These are phyloP conservation scores for Drosophila saltans DNA, from an alignment of 1,140 invertebrate species.

Conservation along the genomic window DNA sequence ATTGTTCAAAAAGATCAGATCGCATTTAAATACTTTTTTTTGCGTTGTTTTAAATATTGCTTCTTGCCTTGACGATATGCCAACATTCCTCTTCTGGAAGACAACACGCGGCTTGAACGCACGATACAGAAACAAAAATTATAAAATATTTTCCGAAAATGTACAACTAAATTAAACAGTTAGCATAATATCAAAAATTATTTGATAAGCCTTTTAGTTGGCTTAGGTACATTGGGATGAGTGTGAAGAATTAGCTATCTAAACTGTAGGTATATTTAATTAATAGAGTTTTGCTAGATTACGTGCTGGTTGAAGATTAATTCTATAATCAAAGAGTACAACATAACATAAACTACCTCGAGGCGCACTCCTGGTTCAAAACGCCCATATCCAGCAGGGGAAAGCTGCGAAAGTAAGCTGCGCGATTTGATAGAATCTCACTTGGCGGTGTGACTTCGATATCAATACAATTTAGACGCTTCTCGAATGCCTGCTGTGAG, in stretches of 20 bases:
- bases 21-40: neutral
- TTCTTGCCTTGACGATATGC: neutral
- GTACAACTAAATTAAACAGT: slow-evolving; percentile 30
- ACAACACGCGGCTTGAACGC: neutral
- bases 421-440: slow-evolving; percentile 88
- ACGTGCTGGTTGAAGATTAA: slow-evolving; percentile 32
- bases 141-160: neutral
- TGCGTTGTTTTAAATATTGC: neutral
- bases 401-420: slow-evolving; percentile 90
- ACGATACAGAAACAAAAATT: neutral
- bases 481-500: slow-evolving; percentile 88
- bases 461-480: slow-evolving; percentile 89
- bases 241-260: slow-evolving; percentile 23
- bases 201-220: slow-evolving; percentile 1
- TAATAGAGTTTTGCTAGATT: slow-evolving; percentile 10
- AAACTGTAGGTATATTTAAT: slow-evolving; percentile 1
- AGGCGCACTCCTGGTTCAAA: slow-evolving; percentile 90
- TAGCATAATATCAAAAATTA: slow-evolving; percentile 47
- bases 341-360: slow-evolving; percentile 83
- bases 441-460: slow-evolving; percentile 90
- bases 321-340: slow-evolving; percentile 18
- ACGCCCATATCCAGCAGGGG: slow-evolving; percentile 90
- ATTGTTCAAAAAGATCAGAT: no score
- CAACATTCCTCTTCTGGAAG: neutral
- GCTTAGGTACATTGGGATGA: slow-evolving; percentile 40